Conservation (phyloP, 2,113 vertebrate genomes). For the Orycteropus afer region DNA sequence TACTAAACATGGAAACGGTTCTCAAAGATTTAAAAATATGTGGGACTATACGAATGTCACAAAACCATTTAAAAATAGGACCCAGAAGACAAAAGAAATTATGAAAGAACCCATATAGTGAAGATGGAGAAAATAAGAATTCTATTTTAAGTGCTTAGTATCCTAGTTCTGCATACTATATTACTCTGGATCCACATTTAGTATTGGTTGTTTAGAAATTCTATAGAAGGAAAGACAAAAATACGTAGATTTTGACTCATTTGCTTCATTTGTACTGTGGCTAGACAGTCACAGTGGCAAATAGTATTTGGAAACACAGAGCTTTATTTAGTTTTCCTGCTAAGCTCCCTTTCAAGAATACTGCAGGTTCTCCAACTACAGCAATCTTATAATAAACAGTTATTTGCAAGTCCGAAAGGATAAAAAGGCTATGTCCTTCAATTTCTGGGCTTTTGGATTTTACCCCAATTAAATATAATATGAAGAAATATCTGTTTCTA, state of each 20-base stretch:
- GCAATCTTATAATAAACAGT: slow-evolving; percentile 9
- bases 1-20: slow-evolving; percentile 11
- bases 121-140: not conserved
- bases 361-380: not conserved
- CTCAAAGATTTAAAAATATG: slow-evolving; percentile 41
- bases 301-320: not conserved
- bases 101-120: not conserved
- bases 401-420: slow-evolving; percentile 12
- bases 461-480: not conserved
- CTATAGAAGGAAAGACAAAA: not conserved
- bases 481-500: not conserved
- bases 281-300: not conserved
- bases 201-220: not conserved
- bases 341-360: not conserved
- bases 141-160: not conserved
- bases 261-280: not conserved
- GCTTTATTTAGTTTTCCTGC: not conserved
- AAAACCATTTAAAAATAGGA: not conserved
- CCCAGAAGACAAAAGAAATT: not conserved
- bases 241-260: not conserved
- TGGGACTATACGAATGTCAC: not conserved
- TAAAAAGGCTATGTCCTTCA: not conserved
- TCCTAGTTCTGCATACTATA: not conserved
- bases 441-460: not conserved
- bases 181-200: not conserved